Evolutionary conservation across 2,888 invertebrate species (phyloP), one percentile per base, ranked within the genome.

Genomic region (Drosophila mimetica): DNA sequence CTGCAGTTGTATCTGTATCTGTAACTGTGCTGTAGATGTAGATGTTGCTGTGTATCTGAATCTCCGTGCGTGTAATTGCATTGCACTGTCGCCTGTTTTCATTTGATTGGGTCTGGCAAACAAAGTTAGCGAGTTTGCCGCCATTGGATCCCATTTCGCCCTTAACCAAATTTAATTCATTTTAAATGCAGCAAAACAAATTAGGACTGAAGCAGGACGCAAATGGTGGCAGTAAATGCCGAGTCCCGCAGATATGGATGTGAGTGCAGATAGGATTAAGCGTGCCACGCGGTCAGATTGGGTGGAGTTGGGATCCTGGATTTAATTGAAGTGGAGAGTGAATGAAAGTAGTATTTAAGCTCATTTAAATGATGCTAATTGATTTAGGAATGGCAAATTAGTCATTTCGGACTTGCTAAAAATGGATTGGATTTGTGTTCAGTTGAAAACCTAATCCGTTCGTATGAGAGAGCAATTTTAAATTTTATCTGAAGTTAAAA

Each of bases 101-200:
- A 78, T 65, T 77, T 81, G 87, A 86, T 85, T 81, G 76, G 51
- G 66, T 60, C 37, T 63, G 44, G 25, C 66, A 73, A 64, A 67
- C 78, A 66, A 72, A 77, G 61, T 75, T 83, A 70, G 57, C 65
- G 52, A 46, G 64, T 65, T 58, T 48, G 69, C 65, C 50, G 39
- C 59, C 39, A 61, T 50, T 11, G 28, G 28, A 50, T 41, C 36
- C 42, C 52, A 54, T 44, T 51, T 30, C 16, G 36, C 58, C 50
- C 50, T 63, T 65, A 32, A 42, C 65, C 44, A 71, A 70, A 61
- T 71, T 61, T 22, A 61, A 70, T 70, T 70, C 47, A 71, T 61
- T 58, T 71, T 51, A 54, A 71, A 70, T 54, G 71, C 52, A 37
- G 28, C 50, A 39, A 50, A 71, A 63, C 71, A 55, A 71, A 71